Evolutionary conservation across 30 jellyfish, hydroid and myxozoan genomes (phyloP).

Genomic region (Hydractinia echinata): DNA sequence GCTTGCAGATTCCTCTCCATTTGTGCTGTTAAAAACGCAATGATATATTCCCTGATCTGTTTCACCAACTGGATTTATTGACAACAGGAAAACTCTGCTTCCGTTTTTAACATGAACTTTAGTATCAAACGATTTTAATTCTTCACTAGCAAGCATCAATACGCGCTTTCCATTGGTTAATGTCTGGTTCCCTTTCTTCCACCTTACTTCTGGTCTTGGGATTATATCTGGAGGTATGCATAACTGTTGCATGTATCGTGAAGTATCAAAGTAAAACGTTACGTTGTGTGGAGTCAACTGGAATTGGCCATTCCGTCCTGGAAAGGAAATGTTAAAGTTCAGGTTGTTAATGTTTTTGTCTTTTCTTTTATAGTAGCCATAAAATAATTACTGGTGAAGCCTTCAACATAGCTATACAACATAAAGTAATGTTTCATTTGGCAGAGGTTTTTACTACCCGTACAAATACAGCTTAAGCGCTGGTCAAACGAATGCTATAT

Average conservation of each 20-base stretch:
- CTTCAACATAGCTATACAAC: no score
- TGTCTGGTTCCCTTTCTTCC: background rate
- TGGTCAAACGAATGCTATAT: no score
- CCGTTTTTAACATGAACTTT: background rate
- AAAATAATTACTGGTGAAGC: no score
- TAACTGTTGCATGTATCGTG: background rate
- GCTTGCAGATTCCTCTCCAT: background rate
- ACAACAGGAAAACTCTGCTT: background rate
- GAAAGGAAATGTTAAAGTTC: no score
- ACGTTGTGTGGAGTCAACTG: background rate
- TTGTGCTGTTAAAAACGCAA: background rate
- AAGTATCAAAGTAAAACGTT: background rate
- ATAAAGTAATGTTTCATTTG: no score
- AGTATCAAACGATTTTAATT: no score
- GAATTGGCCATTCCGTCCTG: background rate
- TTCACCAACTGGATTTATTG: background rate
- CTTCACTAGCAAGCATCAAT: background rate
- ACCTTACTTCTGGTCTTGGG: background rate
- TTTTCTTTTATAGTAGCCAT: no score
- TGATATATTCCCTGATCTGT: slow-evolving; percentile 10
- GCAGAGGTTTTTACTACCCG: no score
- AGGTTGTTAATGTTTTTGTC: no score
- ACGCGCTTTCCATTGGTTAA: background rate
- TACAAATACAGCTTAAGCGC: no score
- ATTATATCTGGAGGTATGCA: background rate